phyloP scores from a whole-genome alignment of 92 coral and sea anemone species.

The Diadumene lineata region DNA sequence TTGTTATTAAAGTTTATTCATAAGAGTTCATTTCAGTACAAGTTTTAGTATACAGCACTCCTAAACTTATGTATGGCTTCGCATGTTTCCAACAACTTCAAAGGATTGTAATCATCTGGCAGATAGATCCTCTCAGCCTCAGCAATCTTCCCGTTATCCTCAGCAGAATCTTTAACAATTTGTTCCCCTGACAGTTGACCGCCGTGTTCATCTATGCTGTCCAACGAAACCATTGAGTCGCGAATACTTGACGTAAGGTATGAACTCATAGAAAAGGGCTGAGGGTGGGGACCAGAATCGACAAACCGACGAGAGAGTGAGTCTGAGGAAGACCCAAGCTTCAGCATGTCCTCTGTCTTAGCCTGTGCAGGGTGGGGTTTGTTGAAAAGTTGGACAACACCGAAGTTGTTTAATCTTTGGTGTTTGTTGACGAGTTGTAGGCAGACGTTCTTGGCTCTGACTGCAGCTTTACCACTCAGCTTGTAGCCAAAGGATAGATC shows the following conservation, averaged over 20 bases:
- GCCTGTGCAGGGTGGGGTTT: conserved; percentile 77
- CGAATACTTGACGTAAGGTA: conserved; percentile 11
- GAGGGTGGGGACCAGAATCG: neutral
- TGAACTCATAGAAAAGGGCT: neutral
- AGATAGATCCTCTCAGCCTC: conserved; percentile 55
- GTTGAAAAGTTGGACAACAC: conserved; percentile 86
- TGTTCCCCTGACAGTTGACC: too few species aligned
- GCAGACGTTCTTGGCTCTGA: conserved; percentile 90
- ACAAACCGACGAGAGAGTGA: neutral
- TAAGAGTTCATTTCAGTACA: too few species aligned
- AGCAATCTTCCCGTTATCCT: conserved; percentile 19
- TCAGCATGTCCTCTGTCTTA: conserved; percentile 2
- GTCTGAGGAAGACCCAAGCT: neutral
- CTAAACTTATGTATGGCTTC: conserved; percentile 82
- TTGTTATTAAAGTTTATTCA: too few species aligned
- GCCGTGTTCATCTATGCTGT: conserved; percentile 34
- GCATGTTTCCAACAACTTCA: conserved; percentile 67
- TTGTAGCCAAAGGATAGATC: conserved; percentile 94
- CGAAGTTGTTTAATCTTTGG: conserved; percentile 76
- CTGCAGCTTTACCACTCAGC: conserved; percentile 78
- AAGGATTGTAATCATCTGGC: conserved; percentile 72
- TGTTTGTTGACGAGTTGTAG: conserved; percentile 86
- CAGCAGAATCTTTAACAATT: neutral
- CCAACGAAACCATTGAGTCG: conserved; percentile 33
- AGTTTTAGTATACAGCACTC: too few species aligned